Conservation (phyloP, 2,888 invertebrate genomes). For the Scaptomyza tumidula region DNA sequence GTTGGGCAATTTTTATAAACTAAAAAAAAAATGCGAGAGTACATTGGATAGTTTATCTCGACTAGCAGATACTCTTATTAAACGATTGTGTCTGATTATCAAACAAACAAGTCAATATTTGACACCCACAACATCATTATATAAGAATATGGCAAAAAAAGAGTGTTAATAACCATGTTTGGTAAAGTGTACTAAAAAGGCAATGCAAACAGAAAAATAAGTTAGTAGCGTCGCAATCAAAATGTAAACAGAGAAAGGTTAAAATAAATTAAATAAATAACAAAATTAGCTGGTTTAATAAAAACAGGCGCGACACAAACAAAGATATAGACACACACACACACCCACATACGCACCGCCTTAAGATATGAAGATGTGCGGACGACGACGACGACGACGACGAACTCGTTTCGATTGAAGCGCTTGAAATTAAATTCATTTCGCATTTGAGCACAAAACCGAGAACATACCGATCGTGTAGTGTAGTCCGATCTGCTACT, state of each 20-base stretch:
- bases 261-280: slow-evolving; percentile 68
- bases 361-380: slow-evolving; percentile 66
- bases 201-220: slow-evolving; percentile 1
- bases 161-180: background rate
- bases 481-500: slow-evolving; percentile 57
- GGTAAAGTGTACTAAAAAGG: slow-evolving; percentile 1
- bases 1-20: slow-evolving; percentile 51
- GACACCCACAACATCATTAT: background rate
- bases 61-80: background rate
- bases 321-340: slow-evolving; percentile 35
- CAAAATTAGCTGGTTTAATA: slow-evolving; percentile 58
- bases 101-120: background rate
- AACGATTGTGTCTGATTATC: background rate
- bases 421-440: slow-evolving; percentile 69
- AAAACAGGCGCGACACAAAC: slow-evolving; percentile 39
- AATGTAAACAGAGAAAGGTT: slow-evolving; percentile 63
- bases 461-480: slow-evolving; percentile 53
- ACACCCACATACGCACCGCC: slow-evolving; percentile 9
- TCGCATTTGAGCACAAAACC: slow-evolving; percentile 53
- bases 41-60: background rate
- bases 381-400: slow-evolving; percentile 25
- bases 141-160: background rate
- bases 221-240: slow-evolving; percentile 58
- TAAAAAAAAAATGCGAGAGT: background rate
- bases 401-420: slow-evolving; percentile 75